Evolutionary conservation across 1,140 invertebrate genomes (phyloP).

Genomic region (Mycetomoellerius zeteki): DNA sequence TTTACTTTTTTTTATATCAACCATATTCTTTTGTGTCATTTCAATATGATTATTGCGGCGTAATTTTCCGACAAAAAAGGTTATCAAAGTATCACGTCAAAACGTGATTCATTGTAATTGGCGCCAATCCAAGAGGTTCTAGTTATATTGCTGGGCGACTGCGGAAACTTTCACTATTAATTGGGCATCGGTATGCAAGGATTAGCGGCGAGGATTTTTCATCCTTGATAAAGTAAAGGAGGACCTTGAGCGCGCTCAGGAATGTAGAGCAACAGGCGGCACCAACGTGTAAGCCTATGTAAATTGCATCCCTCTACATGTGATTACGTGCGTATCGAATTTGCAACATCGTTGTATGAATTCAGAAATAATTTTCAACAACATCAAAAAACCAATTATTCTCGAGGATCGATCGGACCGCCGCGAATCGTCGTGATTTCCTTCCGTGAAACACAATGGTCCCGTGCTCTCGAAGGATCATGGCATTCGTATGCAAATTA

Average conservation of each 20-base stretch:
- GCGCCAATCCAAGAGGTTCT: neutral
- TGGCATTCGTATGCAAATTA: constrained; percentile 46
- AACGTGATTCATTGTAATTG: neutral
- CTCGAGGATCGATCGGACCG: neutral
- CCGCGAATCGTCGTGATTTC: neutral
- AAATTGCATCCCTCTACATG: constrained; percentile 65
- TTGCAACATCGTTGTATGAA: neutral
- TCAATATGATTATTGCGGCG: neutral
- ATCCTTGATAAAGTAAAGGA: constrained; percentile 71
- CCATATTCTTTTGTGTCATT: neutral
- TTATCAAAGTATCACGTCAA: neutral
- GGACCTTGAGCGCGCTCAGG: constrained; percentile 72
- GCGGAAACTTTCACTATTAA: constrained; percentile 43
- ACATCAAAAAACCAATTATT: constrained; percentile 34
- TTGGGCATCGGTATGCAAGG: constrained; percentile 54
- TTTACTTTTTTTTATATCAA: neutral
- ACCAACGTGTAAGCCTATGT: constrained; percentile 66
- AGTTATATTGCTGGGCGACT: neutral
- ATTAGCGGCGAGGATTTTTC: constrained; percentile 64
- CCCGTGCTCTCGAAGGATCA: neutral
- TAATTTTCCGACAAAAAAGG: neutral
- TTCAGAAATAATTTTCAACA: neutral
- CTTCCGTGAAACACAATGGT: neutral
- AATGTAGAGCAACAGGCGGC: constrained; percentile 76
- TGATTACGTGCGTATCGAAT: constrained; percentile 23